Conservation (phyloP, 2,888 invertebrate genomes). For the Synergus laeviventris region DNA sequence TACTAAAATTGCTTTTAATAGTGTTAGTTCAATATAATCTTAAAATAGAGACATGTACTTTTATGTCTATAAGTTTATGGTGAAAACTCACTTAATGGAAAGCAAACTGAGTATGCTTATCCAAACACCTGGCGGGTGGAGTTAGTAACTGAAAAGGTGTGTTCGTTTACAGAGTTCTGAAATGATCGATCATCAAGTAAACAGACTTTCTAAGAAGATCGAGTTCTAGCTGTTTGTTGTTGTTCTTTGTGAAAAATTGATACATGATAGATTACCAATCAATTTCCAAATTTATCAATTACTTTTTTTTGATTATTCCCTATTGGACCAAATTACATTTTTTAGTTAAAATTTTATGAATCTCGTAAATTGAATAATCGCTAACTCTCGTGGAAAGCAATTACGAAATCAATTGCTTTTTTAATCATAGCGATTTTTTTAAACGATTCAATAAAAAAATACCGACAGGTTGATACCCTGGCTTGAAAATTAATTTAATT, state of each 20-base stretch:
- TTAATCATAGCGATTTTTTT: neutral
- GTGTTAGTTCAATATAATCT: neutral
- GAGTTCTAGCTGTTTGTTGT: neutral
- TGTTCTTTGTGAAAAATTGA: neutral
- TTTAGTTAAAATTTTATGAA: too few species aligned
- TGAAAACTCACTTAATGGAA: neutral
- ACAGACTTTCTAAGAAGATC: neutral
- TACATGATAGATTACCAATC: slow-evolving; percentile 1
- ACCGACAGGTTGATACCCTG: neutral
- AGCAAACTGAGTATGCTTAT: slow-evolving; percentile 4
- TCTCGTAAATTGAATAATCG: neutral
- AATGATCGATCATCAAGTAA: slow-evolving; percentile 12
- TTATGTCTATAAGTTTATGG: too few species aligned
- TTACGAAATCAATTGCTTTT: neutral
- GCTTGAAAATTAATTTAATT: slow-evolving; percentile 14
- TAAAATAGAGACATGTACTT: too few species aligned
- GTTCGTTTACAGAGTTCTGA: neutral
- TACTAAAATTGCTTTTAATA: neutral
- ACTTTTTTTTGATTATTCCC: neutral
- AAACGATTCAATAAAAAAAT: neutral
- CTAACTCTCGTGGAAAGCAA: neutral
- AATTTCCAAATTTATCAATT: neutral
- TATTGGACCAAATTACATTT: too few species aligned
- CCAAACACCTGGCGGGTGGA: neutral
- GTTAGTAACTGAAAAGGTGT: neutral